Evolutionary conservation across 2,888 invertebrate species (phyloP), one percentile per base, ranked within the genome.

Genomic region (Lepeophtheirus nordmannii): DNA sequence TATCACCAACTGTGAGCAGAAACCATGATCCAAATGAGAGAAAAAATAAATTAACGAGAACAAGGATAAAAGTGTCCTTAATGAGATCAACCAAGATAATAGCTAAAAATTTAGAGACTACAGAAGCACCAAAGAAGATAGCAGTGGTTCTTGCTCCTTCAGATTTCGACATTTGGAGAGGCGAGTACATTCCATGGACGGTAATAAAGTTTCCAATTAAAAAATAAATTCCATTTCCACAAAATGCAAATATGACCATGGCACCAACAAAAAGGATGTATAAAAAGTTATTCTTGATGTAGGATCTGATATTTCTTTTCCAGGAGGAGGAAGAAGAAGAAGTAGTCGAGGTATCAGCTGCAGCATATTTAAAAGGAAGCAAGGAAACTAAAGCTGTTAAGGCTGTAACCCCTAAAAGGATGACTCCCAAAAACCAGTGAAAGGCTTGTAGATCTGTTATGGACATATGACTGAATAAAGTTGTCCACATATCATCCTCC

Each of bases 1-100:
- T n/a, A 17, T 46, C 53, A 1, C 53, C 53, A 14, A 46, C 53
- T 2, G 17, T 5, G 53, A 46, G 5, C 14, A 46, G 8, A 17
- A 46, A 46, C 53, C 53, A 46, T n/a, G 53, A 46, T 46, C 53
- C 53, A 46, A 46, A 5, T 14, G 53, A 46, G 53, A 46, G 53
- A 17, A 46, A 46, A 17, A 46, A 46, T n/a, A 46, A 17, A 17
- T 46, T 46, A 14, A 46, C n/a, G 8, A 46, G 53, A 17, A 46
- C 53, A 8, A 46, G 53, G 2, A 5, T n/a, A 17, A n/a, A 46
- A n/a, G 53, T 46, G 17, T 46, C 17, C 17, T 46, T 46, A 46
- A 46, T 46, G 53, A 46, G 53, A 46, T 46, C 53, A 46, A 46
- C 8, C 1, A 8, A 2, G 17, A 46, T n/a, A 8, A 46, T 46